phyloP scores from a whole-genome alignment of 2,113 vertebrate species.

The Odontesthes bonariensis region DNA sequence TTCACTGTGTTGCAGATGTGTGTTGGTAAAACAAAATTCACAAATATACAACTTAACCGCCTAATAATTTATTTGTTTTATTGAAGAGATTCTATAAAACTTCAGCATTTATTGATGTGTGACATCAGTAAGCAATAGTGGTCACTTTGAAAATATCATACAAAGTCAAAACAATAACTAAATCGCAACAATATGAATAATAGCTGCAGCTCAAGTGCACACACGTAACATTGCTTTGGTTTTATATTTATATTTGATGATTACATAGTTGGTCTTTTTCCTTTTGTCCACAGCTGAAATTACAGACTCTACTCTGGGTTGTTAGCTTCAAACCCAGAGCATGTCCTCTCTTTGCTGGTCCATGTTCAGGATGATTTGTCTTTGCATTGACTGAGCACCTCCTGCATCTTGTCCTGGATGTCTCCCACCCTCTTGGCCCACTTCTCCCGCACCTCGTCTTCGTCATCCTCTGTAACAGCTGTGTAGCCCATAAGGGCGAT shows the following conservation, averaged over 20 bases:
- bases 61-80: conserved; percentile 43
- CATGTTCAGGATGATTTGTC: conserved; percentile 34
- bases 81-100: conserved; percentile 54
- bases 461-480: conserved; percentile 81
- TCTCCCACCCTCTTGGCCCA: conserved; percentile 78
- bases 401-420: conserved; percentile 84
- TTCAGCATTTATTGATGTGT: conserved; percentile 50
- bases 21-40: background rate
- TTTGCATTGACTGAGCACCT: conserved; percentile 78
- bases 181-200: conserved; percentile 17
- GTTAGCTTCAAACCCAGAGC: conserved; percentile 1
- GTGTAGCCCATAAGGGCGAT: conserved; percentile 84
- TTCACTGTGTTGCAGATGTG: background rate
- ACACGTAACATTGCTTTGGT: conserved; percentile 55
- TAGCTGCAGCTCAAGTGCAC: conserved; percentile 14
- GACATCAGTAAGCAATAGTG: conserved; percentile 40
- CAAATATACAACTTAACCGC: conserved; percentile 11
- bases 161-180: conserved; percentile 13
- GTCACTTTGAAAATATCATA: conserved; percentile 32
- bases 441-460: conserved; percentile 80
- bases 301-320: conserved; percentile 4
- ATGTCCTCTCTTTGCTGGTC: conserved; percentile 10
- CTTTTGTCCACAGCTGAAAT: conserved; percentile 43
- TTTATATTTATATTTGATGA: conserved; percentile 32
- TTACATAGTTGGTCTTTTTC: conserved; percentile 44